Evolutionary conservation across 2,888 invertebrate species (phyloP).

Genomic region (Pyrrhosoma nymphula): DNA sequence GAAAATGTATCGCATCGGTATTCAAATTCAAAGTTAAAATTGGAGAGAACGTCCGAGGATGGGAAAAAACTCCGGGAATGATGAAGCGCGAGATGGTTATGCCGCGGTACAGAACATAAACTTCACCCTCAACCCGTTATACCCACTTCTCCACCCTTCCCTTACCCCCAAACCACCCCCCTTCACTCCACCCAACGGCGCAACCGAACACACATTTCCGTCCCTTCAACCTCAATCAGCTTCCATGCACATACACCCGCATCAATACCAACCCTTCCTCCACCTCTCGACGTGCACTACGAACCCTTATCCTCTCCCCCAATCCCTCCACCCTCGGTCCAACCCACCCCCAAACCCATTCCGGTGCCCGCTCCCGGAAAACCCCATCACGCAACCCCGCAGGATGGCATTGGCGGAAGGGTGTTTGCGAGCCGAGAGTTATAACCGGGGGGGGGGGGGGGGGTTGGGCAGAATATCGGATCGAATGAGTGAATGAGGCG

Average conservation of each 20-base stretch:
- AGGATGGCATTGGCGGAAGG: background rate
- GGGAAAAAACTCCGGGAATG: background rate
- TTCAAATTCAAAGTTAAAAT: background rate
- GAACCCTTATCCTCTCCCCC: background rate
- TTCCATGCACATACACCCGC: background rate
- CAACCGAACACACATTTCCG: background rate
- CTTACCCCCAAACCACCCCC: background rate
- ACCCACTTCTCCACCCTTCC: background rate
- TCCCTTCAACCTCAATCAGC: background rate
- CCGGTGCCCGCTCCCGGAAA: background rate
- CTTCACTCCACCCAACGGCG: background rate
- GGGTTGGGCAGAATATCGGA: background rate
- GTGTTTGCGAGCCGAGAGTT: background rate
- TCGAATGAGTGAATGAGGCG: too few relatives aligned
- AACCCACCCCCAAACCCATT: background rate
- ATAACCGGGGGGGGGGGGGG: background rate
- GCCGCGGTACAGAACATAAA: background rate
- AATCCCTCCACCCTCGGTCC: background rate
- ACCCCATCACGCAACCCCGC: background rate
- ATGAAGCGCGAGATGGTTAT: background rate
- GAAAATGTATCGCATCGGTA: too few relatives aligned
- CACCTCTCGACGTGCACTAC: background rate
- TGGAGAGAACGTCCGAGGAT: background rate
- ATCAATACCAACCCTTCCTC: background rate
- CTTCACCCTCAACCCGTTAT: background rate